Evolutionary conservation across 2,797 vertebrate species (phyloP).

Genomic region (Alauda arvensis): DNA sequence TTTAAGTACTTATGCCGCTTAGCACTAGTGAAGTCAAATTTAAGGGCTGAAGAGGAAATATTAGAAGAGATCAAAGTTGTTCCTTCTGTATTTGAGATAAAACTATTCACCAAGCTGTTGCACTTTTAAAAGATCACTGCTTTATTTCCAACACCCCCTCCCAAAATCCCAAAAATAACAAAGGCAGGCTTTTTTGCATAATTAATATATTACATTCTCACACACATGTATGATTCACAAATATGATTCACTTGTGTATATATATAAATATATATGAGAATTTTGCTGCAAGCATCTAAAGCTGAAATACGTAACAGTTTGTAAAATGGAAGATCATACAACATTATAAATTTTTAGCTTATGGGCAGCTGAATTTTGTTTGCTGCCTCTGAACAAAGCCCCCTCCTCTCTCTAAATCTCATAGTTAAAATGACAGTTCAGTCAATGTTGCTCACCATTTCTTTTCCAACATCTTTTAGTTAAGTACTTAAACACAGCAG

Average conservation of each 20-base stretch:
- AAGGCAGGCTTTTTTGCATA: slow-evolving; percentile 1
- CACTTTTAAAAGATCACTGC: not conserved
- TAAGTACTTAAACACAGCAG: not conserved
- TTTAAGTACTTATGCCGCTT: not conserved
- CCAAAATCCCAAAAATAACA: not conserved
- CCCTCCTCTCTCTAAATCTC: not conserved
- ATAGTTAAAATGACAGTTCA: not conserved
- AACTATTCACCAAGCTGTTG: not conserved
- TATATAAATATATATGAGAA: not conserved
- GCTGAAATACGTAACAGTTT: not conserved
- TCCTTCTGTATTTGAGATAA: not conserved
- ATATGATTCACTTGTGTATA: not conserved
- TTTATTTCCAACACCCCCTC: not conserved
- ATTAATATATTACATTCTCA: not conserved
- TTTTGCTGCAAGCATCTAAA: not conserved
- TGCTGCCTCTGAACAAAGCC: not conserved
- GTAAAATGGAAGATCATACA: not conserved
- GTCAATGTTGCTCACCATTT: not conserved
- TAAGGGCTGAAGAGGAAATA: not conserved
- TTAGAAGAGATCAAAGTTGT: not conserved
- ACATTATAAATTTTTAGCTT: not conserved
- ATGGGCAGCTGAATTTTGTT: not conserved
- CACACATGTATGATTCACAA: slow-evolving; percentile 16
- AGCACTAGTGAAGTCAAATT: not conserved
- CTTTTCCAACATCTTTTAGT: not conserved